These are phyloP conservation scores for Auanema freiburgensis DNA, from an alignment of 2,888 invertebrate species.

Conservation along the genomic window DNA sequence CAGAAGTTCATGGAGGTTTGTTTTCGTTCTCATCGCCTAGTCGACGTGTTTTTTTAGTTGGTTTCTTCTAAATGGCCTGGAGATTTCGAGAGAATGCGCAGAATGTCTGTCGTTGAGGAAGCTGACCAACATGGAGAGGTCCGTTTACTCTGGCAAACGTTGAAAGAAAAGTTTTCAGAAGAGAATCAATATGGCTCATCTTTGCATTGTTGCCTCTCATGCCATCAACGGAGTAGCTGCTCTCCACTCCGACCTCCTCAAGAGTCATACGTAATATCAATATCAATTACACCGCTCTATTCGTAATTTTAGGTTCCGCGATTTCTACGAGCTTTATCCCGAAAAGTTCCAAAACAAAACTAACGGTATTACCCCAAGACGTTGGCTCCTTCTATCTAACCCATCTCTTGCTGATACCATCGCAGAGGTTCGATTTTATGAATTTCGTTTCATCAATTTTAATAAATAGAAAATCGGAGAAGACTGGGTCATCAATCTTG, in stretches of 20 bases:
- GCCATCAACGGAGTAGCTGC: constrained; percentile 89
- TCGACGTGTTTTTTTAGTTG: constrained; percentile 52
- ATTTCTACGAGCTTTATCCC: constrained; percentile 91
- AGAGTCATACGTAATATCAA: constrained; percentile 77
- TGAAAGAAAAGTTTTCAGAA: constrained; percentile 73
- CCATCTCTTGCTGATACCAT: constrained; percentile 92
- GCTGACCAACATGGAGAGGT: constrained; percentile 51
- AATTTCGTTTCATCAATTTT: constrained; percentile 1
- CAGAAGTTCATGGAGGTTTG: constrained; percentile 68
- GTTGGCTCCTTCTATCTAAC: constrained; percentile 96
- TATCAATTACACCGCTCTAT: too few relatives aligned
- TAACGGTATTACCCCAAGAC: constrained; percentile 96
- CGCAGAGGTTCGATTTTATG: constrained; percentile 72
- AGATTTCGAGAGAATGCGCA: constrained; percentile 71
- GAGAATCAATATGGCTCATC: constrained; percentile 95
- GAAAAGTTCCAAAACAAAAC: constrained; percentile 82
- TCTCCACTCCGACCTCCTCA: constrained; percentile 95
- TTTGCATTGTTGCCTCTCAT: constrained; percentile 85
- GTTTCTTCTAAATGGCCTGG: constrained; percentile 79
- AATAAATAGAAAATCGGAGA: constrained; percentile 84
- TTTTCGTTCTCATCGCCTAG: constrained; percentile 71
- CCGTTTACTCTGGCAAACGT: neutral
- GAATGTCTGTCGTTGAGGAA: constrained; percentile 72
- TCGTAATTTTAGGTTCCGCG: constrained; percentile 73
- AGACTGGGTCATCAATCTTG: constrained; percentile 89